Conservation (phyloP, 2,113 vertebrate species). For the Thunnus maccoyii region DNA sequence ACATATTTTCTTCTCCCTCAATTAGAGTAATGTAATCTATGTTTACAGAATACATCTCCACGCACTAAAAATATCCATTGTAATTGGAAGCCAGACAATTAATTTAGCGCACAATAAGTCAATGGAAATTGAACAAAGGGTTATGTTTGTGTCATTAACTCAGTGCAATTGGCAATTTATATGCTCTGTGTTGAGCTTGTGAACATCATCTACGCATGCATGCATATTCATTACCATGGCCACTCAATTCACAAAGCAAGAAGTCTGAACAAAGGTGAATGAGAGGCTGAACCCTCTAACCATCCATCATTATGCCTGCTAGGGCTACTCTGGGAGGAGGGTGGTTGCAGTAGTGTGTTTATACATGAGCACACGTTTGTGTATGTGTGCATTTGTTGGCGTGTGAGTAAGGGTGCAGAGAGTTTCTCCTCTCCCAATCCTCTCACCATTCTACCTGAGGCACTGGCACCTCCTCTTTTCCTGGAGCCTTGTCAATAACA, state of each 20-base stretch:
- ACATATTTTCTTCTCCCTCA: constrained; percentile 70
- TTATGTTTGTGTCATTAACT: constrained; percentile 81
- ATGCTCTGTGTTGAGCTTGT: constrained; percentile 69
- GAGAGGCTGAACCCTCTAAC: constrained; percentile 62
- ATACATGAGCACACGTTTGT: neutral
- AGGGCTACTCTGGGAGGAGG: constrained; percentile 37
- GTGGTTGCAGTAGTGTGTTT: constrained; percentile 15
- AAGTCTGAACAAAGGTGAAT: constrained; percentile 70
- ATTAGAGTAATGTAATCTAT: constrained; percentile 54
- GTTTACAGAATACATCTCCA: too few species aligned
- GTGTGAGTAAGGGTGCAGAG: constrained; percentile 27
- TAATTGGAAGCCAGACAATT: constrained; percentile 76
- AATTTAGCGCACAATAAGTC: constrained; percentile 72
- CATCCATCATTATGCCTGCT: constrained; percentile 60
- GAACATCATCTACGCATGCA: constrained; percentile 67
- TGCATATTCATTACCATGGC: constrained; percentile 72
- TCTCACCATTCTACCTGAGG: constrained; percentile 51
- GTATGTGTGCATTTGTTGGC: neutral
- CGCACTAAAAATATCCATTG: neutral
- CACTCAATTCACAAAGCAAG: constrained; percentile 62
- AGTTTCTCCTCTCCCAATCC: constrained; percentile 52
- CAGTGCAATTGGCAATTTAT: constrained; percentile 77
- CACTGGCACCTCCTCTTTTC: constrained; percentile 59
- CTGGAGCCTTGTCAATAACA: constrained; percentile 74
- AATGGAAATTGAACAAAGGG: constrained; percentile 77